These are phyloP conservation scores for Myotis vivesi DNA, from an alignment of 2,797 vertebrate genomes.

Conservation along the genomic window DNA sequence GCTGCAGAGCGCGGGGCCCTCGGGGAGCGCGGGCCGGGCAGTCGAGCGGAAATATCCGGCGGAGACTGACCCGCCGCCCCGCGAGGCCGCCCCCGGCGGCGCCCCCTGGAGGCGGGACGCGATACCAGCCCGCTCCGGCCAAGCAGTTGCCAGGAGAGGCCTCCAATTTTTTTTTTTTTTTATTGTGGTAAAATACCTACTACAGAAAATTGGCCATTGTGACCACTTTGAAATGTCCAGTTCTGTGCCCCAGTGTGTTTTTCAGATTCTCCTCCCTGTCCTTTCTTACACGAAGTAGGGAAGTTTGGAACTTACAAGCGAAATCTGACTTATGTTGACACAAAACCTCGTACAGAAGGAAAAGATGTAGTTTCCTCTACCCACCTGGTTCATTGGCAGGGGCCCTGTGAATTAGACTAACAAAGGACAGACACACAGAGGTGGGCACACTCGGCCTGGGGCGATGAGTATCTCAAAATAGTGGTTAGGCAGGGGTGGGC, in stretches of 20 bases:
- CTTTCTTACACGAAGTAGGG: background rate
- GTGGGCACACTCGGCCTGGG: background rate
- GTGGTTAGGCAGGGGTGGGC: too few relatives aligned
- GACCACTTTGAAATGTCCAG: background rate
- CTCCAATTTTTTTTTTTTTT: background rate
- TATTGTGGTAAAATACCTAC: background rate
- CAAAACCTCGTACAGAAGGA: background rate
- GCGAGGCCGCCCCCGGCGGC: slow-evolving; percentile 41
- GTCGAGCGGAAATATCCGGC: background rate
- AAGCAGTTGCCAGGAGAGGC: too few relatives aligned
- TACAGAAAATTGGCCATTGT: background rate
- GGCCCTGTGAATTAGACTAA: background rate
- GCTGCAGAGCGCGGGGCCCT: background rate
- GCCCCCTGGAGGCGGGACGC: slow-evolving; percentile 56
- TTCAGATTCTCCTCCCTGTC: background rate
- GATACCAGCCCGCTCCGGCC: background rate
- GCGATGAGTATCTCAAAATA: background rate
- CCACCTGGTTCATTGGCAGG: background rate
- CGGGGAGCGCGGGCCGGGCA: too few relatives aligned
- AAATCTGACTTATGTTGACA: background rate
- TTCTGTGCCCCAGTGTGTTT: background rate
- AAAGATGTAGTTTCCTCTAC: background rate
- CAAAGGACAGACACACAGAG: background rate
- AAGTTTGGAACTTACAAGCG: background rate
- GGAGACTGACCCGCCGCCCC: accelerated